Evolutionary conservation across 2,113 vertebrate genomes (phyloP).

Genomic region (rat (Rattus norvegicus)): DNA sequence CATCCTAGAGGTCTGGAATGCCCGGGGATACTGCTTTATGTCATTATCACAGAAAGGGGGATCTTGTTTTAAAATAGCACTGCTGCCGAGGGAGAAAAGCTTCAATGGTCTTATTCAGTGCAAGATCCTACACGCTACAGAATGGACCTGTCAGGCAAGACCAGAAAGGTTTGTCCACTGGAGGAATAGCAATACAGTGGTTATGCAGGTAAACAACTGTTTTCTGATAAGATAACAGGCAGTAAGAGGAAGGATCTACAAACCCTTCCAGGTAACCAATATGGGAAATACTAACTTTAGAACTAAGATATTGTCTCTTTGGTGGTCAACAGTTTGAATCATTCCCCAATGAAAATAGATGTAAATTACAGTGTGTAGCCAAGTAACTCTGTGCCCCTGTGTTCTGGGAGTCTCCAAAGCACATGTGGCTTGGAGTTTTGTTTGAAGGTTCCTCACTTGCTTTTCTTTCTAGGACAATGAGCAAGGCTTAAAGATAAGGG

Average conservation of each 20-base stretch:
- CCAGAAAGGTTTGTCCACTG: neutral
- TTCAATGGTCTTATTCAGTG: neutral
- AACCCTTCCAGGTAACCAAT: neutral
- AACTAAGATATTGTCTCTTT: neutral
- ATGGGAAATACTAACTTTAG: neutral
- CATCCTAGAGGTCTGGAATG: neutral
- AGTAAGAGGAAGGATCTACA: neutral
- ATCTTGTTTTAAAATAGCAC: neutral
- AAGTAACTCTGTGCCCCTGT: neutral
- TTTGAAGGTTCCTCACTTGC: neutral
- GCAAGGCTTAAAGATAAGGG: neutral
- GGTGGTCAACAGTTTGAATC: neutral
- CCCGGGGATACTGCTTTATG: neutral
- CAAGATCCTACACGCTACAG: neutral
- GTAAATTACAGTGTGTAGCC: neutral
- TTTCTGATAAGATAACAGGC: neutral
- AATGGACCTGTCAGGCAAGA: neutral
- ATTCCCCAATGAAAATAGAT: conserved; percentile 19
- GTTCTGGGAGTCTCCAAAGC: neutral
- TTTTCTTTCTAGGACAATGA: neutral
- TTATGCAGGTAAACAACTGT: neutral
- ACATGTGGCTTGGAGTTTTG: neutral
- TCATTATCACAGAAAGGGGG: neutral
- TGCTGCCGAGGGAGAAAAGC: neutral
- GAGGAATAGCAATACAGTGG: too few relatives aligned